A percentile compares a stretch with the other conserved stretches of the same genome.
Evolutionary conservation across 2,888 invertebrate species (phyloP).

Genomic region (Rutpela maculata): DNA sequence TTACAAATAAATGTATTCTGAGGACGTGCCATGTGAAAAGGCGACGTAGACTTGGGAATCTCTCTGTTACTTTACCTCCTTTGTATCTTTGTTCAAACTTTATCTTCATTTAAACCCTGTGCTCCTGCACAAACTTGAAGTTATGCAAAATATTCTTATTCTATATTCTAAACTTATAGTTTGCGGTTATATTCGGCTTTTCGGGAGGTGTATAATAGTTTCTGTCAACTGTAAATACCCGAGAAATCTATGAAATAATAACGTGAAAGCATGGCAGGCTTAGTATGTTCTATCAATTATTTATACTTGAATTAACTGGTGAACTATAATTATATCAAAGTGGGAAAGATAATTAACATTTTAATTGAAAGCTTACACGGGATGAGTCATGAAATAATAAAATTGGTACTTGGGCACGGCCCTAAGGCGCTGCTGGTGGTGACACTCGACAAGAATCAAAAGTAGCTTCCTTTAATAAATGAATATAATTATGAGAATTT

Average conservation of each 20-base stretch:
- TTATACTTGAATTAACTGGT: background rate
- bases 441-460: too few relatives aligned
- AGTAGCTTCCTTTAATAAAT: too few relatives aligned
- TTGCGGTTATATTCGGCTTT: background rate
- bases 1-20: conserved; percentile 45
- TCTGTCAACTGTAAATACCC: background rate
- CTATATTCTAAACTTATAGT: conserved; percentile 19
- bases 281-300: background rate
- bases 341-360: background rate
- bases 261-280: background rate
- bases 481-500: too few relatives aligned
- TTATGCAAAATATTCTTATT: conserved; percentile 26
- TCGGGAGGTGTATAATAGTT: background rate
- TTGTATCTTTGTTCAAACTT: conserved; percentile 39
- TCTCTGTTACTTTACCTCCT: conserved; percentile 37
- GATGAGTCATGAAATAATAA: too few relatives aligned
- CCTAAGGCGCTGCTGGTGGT: too few relatives aligned
- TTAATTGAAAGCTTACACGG: too few relatives aligned
- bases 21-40: conserved; percentile 27
- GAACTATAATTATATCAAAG: background rate
- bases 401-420: too few relatives aligned
- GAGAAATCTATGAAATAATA: background rate
- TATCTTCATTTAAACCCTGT: conserved; percentile 36
- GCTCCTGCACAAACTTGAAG: conserved; percentile 10
- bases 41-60: conserved; percentile 29